Evolutionary conservation across 2,888 invertebrate species (phyloP), one percentile per base, ranked within the genome.

Genomic region (Epistrophe grossulariae): DNA sequence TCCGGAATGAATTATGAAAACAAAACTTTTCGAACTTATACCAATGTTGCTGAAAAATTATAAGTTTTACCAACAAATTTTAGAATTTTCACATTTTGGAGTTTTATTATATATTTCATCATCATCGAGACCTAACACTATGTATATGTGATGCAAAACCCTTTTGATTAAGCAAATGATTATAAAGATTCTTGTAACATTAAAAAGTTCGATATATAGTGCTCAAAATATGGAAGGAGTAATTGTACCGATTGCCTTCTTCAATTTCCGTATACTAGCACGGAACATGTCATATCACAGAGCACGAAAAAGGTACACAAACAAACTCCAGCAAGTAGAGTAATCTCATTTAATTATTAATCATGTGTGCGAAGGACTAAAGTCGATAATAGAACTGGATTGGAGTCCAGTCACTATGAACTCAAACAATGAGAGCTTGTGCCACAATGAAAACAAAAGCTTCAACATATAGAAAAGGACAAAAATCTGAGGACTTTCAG

Each of bases 301-400:
- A 19, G 15, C 35, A 38, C 68, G 24, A 52, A 28, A 40, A 55
- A 28, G 28, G 28, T 11, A 57, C 38, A 50, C 15, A 84, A 84
- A 84, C 71, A 79, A 73, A 78, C n/a, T 62, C 50, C 66, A 45
- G 50, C 66, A 72, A 83, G 79, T 74, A 79, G 71, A 83, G 87
- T 87, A 87, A 87, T 87, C 83, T 92, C 91, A 90, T 90, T 92
- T 90, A 92, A 92, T 92, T 91, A 92, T 92, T 92, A 91, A 92
- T 89, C 89, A 90, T 90, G 90, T 90, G 90, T 89, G 89, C 88
- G 88, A 89, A 88, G 88, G 90, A 89, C 91, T 89, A 90, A 90
- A 89, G 89, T 89, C 89, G 89, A 89, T 88, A 89, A 89, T 88
- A 90, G 90, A 90, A 90, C 89, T 90, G 90, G 83, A 87, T 87